Evolutionary conservation across 2,888 invertebrate species (phyloP), one percentile per base, ranked within the genome.

Genomic region (Chloroclystis v-ata): DNA sequence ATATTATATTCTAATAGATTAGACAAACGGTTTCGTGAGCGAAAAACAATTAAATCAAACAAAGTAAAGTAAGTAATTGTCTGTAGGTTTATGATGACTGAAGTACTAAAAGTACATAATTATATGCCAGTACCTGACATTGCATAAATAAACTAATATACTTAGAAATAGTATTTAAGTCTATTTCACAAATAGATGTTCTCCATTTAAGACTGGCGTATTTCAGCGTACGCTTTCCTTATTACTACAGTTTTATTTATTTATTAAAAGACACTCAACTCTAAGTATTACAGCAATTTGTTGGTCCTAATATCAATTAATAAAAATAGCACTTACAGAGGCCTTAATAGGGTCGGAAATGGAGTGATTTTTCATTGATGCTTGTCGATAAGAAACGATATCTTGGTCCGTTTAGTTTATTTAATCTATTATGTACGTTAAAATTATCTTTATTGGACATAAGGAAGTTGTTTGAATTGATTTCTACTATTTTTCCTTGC

Each of bases 321-420:
- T 32, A 32, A 25, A 24, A 41, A 41, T 41, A 32, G 13, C 24
- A 33, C 26, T 24, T 26, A 43, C 28, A 29, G 28, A 29, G 9
- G 37, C 37, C 29, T 43, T 37, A 43, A 43, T 35, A 26, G 43
- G 20, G 35, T 10, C 29, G 16, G 9, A 28, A 42, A 28, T 43
- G 32, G 40, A 43, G 43, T 45, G 39, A 51, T 48, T 43, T 44
- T 44, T 49, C 51, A 30, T 44, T 43, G 51, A 54, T 38, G 14
- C 25, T 28, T 40, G 45, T 43, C 32, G 41, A 44, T 44, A 44
- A 30, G 7, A 13, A 26, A 8, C 29, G 24, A 7, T 44, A 44
- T 37, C 43, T 37, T 10, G 13, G 25, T 10, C 29, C 12, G 41
- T 45, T 52, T 44, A 37, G 25, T 45, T 29, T 14, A 41, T 41